Evolutionary conservation across 2,797 vertebrate species (phyloP).

Genomic region (Sibirionetta formosa): DNA sequence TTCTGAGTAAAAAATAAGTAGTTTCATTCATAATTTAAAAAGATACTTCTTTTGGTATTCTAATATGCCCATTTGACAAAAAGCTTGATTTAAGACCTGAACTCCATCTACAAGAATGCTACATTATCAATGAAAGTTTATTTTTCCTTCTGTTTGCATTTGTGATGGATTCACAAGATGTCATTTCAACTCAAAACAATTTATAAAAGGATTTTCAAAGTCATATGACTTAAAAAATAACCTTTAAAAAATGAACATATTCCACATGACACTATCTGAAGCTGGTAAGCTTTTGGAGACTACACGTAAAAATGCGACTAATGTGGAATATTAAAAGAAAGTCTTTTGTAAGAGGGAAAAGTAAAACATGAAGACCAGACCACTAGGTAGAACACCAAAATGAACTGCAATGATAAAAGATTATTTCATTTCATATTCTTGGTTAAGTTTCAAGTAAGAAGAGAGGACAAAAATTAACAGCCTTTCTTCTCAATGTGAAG

Average conservation of each 20-base stretch:
- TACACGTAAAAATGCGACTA: not conserved
- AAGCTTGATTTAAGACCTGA: conserved; percentile 16
- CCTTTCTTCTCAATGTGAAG: not conserved
- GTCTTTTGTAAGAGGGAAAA: not conserved
- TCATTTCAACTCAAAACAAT: not conserved
- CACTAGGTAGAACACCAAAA: not conserved
- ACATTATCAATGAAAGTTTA: not conserved
- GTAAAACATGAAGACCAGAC: conserved; percentile 17
- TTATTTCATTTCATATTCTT: not conserved
- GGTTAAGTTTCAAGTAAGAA: not conserved
- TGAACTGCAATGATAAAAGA: not conserved
- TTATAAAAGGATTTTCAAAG: not conserved
- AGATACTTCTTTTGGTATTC: not conserved
- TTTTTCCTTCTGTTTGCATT: not conserved
- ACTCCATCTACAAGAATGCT: not conserved
- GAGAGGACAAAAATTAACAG: not conserved
- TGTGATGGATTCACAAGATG: not conserved
- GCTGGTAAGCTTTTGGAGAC: not conserved
- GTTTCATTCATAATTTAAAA: conserved; percentile 43
- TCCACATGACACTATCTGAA: not conserved
- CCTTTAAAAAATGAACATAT: not conserved
- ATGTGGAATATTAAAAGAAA: conserved; percentile 2
- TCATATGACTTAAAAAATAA: not conserved
- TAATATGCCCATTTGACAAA: not conserved
- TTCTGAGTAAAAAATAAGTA: not conserved